Conservation (phyloP, 2,888 invertebrate genomes). For the Punctoribates punctum region DNA sequence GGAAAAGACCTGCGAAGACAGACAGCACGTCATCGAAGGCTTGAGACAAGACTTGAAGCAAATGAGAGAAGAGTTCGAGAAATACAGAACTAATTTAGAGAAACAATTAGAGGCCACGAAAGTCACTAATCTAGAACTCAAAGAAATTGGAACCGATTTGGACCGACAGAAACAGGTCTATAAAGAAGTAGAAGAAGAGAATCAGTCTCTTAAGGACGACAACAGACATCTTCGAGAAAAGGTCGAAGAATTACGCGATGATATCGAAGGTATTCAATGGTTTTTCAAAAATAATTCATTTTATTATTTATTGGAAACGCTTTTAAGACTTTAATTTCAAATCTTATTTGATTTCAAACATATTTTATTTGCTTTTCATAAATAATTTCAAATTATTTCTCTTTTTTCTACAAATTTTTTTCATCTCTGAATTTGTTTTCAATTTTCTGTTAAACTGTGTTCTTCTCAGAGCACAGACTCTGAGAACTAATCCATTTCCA, state of each 20-base stretch:
- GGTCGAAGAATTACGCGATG: conserved; percentile 37
- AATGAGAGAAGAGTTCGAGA: conserved; percentile 42
- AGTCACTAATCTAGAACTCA: conserved; percentile 39
- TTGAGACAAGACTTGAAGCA: conserved; percentile 36
- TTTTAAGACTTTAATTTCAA: no score
- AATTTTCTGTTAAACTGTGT: no score
- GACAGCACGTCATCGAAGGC: conserved; percentile 35
- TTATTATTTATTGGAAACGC: background rate
- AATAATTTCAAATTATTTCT: no score
- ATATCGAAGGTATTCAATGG: conserved; percentile 40
- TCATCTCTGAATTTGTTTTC: no score
- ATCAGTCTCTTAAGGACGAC: conserved; percentile 36
- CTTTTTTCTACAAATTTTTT: no score
- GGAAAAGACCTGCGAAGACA: conserved; percentile 11
- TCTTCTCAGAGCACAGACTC: no score
- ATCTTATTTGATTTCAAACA: no score
- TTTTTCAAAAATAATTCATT: background rate
- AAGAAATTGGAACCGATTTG: conserved; percentile 43
- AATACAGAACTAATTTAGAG: conserved; percentile 43
- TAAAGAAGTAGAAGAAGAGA: conserved; percentile 35
- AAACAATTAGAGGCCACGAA: conserved; percentile 39
- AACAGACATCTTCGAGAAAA: conserved; percentile 29
- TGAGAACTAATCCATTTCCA: background rate
- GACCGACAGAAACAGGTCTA: conserved; percentile 41
- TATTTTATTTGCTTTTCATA: no score